phyloP scores from a whole-genome alignment of 2,113 vertebrate species.

The Parotia lawesii region DNA sequence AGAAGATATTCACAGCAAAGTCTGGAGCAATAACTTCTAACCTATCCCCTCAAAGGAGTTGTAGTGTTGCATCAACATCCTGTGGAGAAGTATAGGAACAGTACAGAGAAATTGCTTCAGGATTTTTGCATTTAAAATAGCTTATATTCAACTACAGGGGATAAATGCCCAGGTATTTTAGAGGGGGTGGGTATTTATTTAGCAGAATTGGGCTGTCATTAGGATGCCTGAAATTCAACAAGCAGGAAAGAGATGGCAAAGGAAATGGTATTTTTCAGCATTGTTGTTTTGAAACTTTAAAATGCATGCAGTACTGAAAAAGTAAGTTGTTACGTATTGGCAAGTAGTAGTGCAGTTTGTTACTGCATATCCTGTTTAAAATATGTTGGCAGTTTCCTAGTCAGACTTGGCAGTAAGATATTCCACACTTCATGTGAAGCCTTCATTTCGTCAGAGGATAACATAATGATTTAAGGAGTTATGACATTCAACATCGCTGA shows the following conservation, averaged over 20 bases:
- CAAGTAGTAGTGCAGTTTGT: not conserved
- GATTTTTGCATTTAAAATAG: not conserved
- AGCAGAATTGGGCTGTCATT: not conserved
- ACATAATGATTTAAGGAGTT: slow-evolving; percentile 1
- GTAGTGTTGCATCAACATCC: not conserved
- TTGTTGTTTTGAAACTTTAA: not conserved
- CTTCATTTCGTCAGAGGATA: not conserved
- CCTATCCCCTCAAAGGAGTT: not conserved
- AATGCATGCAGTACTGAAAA: not conserved
- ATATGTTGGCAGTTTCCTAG: not conserved
- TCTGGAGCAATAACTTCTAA: not conserved
- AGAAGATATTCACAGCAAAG: not conserved
- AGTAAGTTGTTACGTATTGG: not conserved
- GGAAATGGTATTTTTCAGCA: not conserved
- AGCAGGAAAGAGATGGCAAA: not conserved
- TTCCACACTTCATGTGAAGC: not conserved
- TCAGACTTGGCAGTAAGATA: not conserved
- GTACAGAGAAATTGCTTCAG: not conserved
- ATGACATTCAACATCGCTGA: not conserved
- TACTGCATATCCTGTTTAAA: not conserved
- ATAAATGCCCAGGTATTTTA: not conserved
- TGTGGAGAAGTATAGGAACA: not conserved
- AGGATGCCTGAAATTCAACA: not conserved
- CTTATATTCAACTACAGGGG: not conserved
- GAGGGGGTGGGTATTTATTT: not conserved